Evolutionary conservation across 2,113 vertebrate genomes (phyloP).

Genomic region (Centropristis striata): DNA sequence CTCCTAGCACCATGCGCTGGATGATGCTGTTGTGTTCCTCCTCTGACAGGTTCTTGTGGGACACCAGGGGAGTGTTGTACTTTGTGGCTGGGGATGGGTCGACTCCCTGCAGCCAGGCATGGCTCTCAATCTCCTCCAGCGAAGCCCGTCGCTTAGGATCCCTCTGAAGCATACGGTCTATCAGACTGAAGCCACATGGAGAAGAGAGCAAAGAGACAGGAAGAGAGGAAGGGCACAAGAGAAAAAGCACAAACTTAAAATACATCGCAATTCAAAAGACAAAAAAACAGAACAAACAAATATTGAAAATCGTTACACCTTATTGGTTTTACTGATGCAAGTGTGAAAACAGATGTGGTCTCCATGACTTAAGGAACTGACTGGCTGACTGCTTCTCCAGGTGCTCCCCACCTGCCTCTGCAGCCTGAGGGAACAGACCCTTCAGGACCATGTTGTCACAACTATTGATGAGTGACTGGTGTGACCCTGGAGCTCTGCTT

Average conservation of each 20-base stretch:
- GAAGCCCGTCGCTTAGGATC: conserved; percentile 95
- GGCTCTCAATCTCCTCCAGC: conserved; percentile 95
- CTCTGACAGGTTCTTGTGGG: conserved; percentile 96
- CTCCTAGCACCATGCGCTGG: conserved; percentile 98
- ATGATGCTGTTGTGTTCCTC: conserved; percentile 99
- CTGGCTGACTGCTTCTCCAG: no score
- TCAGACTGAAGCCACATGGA: conserved; percentile 86
- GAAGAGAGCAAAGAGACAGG: neutral
- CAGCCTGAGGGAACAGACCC: conserved; percentile 6
- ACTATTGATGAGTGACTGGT: conserved; percentile 1
- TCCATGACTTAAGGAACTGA: neutral
- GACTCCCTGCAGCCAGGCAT: conserved; percentile 96
- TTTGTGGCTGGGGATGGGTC: conserved; percentile 98
- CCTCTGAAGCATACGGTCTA: conserved; percentile 97
- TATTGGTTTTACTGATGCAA: neutral
- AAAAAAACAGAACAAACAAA: neutral
- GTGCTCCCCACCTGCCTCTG: conserved; percentile 26
- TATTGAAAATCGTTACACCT: neutral
- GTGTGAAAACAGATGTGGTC: neutral
- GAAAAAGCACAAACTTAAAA: neutral
- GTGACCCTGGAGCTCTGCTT: neutral
- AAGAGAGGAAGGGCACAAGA: no score
- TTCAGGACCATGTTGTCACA: conserved; percentile 3
- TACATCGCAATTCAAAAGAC: neutral
- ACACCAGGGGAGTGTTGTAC: conserved; percentile 95